These are phyloP conservation scores for Cotesia typhae DNA, from an alignment of 1,140 invertebrate species.

Conservation along the genomic window DNA sequence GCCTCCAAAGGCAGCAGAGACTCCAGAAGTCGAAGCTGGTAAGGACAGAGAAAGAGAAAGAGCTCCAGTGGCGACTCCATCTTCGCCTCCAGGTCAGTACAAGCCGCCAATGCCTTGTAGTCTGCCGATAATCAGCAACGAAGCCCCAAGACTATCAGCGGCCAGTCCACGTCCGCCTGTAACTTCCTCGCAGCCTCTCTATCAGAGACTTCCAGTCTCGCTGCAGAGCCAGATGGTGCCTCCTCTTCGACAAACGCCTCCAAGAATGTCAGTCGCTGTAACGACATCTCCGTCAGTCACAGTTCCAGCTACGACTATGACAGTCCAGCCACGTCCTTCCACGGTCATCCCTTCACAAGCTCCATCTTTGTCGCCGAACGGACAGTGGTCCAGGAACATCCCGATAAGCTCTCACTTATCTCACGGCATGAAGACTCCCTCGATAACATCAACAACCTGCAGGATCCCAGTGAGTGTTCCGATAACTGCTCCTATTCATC, in stretches of 20 bases:
- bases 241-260: constrained; percentile 53
- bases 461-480: constrained; percentile 58
- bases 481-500: constrained; percentile 52
- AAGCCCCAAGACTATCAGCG: constrained; percentile 47
- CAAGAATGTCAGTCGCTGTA: constrained; percentile 51
- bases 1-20: constrained; percentile 28
- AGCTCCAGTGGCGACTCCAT: constrained; percentile 26
- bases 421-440: constrained; percentile 37
- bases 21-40: constrained; percentile 28
- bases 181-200: constrained; percentile 50
- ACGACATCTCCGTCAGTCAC: constrained; percentile 26
- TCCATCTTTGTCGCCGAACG: constrained; percentile 56
- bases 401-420: constrained; percentile 45
- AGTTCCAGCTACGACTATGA: not conserved
- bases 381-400: constrained; percentile 55
- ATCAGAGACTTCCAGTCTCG: constrained; percentile 57
- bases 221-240: constrained; percentile 56
- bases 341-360: constrained; percentile 51
- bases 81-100: constrained; percentile 47
- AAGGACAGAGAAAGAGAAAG: constrained; percentile 30
- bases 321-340: constrained; percentile 49
- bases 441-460: constrained; percentile 44
- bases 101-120: constrained; percentile 47
- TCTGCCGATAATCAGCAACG: constrained; percentile 44
- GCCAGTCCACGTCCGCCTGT: constrained; percentile 48